Evolutionary conservation across 2,113 vertebrate genomes (phyloP).

Genomic region (Apodemus sylvaticus): DNA sequence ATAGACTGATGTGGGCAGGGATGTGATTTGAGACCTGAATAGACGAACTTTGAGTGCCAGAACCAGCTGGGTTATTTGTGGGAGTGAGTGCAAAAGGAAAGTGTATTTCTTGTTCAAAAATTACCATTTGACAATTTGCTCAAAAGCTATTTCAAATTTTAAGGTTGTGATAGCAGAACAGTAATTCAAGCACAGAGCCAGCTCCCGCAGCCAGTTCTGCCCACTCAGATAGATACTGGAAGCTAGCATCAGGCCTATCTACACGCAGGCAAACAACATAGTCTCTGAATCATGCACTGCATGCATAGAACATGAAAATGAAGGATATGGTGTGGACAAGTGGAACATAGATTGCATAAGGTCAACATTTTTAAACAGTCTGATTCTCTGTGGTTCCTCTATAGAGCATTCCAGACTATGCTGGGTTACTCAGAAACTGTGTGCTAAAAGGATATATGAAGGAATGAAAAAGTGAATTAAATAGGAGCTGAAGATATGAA

Average conservation of each 20-base stretch:
- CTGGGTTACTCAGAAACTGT: neutral
- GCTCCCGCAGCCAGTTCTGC: neutral
- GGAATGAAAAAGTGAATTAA: neutral
- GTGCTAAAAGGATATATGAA: neutral
- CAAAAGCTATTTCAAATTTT: neutral
- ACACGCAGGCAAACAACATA: neutral
- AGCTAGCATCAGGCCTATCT: neutral
- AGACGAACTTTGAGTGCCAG: neutral
- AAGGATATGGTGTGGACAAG: neutral
- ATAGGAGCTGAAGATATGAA: neutral
- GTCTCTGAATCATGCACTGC: neutral
- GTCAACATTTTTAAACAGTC: neutral
- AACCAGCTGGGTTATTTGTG: neutral
- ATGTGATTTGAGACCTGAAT: neutral
- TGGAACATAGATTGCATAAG: neutral
- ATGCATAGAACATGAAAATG: neutral
- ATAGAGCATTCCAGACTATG: neutral
- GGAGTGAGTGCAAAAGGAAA: neutral
- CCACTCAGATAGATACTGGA: neutral
- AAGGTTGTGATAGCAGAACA: neutral
- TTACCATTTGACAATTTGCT: neutral
- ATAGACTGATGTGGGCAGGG: neutral
- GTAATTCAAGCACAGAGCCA: neutral
- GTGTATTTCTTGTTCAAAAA: constrained; percentile 31
- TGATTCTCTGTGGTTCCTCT: neutral